phyloP scores from a whole-genome alignment of 2,888 invertebrate species.

The Dicycla oo region DNA sequence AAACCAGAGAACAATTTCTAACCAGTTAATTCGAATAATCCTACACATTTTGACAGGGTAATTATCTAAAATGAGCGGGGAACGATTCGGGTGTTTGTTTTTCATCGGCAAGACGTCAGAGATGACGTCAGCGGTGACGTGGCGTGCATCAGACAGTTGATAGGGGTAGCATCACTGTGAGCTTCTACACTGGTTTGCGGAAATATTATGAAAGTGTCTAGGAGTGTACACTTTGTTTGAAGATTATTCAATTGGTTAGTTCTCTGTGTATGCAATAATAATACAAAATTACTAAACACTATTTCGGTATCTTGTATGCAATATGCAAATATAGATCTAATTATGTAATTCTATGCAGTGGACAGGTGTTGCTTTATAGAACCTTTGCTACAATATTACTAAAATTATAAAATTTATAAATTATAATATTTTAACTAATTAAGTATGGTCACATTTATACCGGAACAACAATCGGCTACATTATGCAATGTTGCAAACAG shows the following conservation, averaged over 20 bases:
- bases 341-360: neutral
- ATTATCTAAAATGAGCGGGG: conserved; percentile 61
- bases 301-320: neutral
- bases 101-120: conserved; percentile 76
- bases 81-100: conserved; percentile 74
- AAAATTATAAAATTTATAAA: too few relatives aligned
- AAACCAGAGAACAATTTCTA: conserved; percentile 5
- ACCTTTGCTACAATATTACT: neutral
- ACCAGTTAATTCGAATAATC: conserved; percentile 54
- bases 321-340: neutral
- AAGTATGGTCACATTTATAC: too few relatives aligned
- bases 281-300: neutral
- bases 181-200: conserved; percentile 38
- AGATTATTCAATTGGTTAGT: neutral
- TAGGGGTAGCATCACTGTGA: conserved; percentile 80
- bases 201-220: conserved; percentile 61
- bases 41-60: conserved; percentile 66
- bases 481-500: too few relatives aligned
- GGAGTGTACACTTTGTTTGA: neutral
- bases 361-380: neutral
- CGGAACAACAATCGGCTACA: too few relatives aligned
- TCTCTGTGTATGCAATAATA: neutral
- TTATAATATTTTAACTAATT: neutral
- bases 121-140: conserved; percentile 81
- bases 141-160: conserved; percentile 86